These are phyloP conservation scores for Pelobates fuscus DNA, from an alignment of 2,113 vertebrate genomes.

Conservation along the genomic window DNA sequence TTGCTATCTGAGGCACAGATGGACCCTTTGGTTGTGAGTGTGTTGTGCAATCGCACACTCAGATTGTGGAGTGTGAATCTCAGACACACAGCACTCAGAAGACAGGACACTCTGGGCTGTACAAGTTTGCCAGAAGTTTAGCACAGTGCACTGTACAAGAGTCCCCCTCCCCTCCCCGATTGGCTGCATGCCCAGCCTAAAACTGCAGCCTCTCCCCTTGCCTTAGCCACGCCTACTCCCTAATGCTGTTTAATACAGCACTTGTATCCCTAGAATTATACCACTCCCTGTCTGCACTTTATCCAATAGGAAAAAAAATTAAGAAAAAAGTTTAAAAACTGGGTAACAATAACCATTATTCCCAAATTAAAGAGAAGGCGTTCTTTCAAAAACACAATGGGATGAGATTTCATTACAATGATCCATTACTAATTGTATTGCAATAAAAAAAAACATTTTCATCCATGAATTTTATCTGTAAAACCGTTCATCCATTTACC, in stretches of 20 bases:
- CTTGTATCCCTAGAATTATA: too few relatives aligned
- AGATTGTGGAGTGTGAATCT: not conserved
- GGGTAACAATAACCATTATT: not conserved
- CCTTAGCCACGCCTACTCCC: not conserved
- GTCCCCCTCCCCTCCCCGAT: slow-evolving; percentile 48
- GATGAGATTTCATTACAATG: too few relatives aligned
- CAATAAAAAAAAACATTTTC: too few relatives aligned
- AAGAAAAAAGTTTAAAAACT: not conserved
- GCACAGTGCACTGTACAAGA: slow-evolving; percentile 8
- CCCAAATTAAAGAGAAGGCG: not conserved
- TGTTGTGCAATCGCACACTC: not conserved
- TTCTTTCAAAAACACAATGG: too few relatives aligned
- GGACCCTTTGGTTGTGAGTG: too few relatives aligned
- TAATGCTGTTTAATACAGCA: not conserved
- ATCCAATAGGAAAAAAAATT: not conserved
- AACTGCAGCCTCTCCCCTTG: not conserved
- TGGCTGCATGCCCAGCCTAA: slow-evolving; percentile 24
- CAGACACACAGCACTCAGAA: not conserved
- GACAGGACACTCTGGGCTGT: not conserved
- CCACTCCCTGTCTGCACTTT: not conserved
- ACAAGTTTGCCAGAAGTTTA: slow-evolving; percentile 30
- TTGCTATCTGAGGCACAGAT: too few relatives aligned
- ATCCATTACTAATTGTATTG: too few relatives aligned
- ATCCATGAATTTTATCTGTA: too few relatives aligned
- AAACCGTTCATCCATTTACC: too few relatives aligned